Base-by-base conservation (phyloP, 2,113 vertebrate genomes). In the Eulemur rufifrons region DNA sequence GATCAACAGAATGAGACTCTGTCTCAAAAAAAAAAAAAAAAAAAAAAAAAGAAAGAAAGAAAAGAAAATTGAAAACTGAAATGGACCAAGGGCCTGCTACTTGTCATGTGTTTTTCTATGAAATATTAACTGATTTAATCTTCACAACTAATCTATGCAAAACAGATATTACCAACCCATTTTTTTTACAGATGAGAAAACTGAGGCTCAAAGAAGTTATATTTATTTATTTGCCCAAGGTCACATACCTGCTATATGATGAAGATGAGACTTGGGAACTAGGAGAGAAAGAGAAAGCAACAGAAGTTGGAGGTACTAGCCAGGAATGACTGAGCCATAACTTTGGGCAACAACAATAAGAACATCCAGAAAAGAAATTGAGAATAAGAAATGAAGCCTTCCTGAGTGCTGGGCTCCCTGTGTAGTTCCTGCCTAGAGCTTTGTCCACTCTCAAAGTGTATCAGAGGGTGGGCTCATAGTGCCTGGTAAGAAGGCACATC, bases 171-270 rank as follows among this genome's bases (percentile, higher is more conserved):
- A 90, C 77, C 52, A 68, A 64, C 15, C 32, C 29, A 56, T 66
- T 86, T 76, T 76, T 95, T 78, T 92, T 12, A 88, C 34, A 82
- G 52, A 42, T 78, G 39, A 93, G 76, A 95, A 94, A 96, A 95
- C 29, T 73, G 45, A 92, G 12, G 25, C 66, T 88, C 39, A 23
- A 32, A 81, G 45, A 81, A 88, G 34, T 64, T 37, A 80, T 50
- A 3, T n/a, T 63, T 63, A 63, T 12, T 63, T 83, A 39, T 87
- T 95, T 88, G 56, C 27, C 91, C 21, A 63, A 76, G 37, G 11
- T 83, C 42, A 50, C 27, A 42, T 13, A 27, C 20, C 74, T 83
- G 27, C 78, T 52, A 68, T 39, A 12, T 64, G n/a, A 29, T 50
- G 27, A 63, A 76, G 52, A 66, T 64, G 71, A 92, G 47, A 93